phyloP scores from a whole-genome alignment of 2,797 vertebrate species.

The Anguilla pacifica region DNA sequence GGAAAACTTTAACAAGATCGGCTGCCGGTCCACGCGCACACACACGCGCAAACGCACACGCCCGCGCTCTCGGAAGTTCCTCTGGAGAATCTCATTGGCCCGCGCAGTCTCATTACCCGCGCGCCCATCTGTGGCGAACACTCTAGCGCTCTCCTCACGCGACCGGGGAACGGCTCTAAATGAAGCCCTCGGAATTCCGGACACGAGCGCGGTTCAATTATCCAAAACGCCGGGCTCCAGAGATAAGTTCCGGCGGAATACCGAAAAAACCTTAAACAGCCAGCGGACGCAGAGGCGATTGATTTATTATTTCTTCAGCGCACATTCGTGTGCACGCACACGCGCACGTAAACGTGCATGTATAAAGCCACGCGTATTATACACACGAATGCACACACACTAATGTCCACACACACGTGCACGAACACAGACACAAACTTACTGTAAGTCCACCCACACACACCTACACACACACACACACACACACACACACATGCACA shows the following conservation, averaged over 20 bases:
- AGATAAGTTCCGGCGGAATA: not conserved
- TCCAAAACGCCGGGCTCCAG: not conserved
- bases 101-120: constrained; percentile 53
- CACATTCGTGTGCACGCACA: constrained; percentile 20
- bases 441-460: too few species aligned
- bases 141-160: constrained; percentile 20
- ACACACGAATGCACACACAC: not conserved
- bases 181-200: not conserved
- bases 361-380: too few species aligned
- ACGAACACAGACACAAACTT: too few species aligned
- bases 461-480: too few species aligned
- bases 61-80: constrained; percentile 19
- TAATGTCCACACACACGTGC: not conserved
- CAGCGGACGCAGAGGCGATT: not conserved
- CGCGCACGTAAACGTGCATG: too few species aligned
- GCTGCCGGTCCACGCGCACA: constrained; percentile 29
- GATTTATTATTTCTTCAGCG: not conserved
- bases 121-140: constrained; percentile 60
- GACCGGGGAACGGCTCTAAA: not conserved
- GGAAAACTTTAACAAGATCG: constrained; percentile 43
- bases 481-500: not conserved
- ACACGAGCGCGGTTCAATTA: constrained; percentile 11
- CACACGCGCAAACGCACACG: not conserved
- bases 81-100: constrained; percentile 30
- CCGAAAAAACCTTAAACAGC: not conserved